phyloP scores from a whole-genome alignment of 1,140 invertebrate genomes.

The Eriocheir sinensis region DNA sequence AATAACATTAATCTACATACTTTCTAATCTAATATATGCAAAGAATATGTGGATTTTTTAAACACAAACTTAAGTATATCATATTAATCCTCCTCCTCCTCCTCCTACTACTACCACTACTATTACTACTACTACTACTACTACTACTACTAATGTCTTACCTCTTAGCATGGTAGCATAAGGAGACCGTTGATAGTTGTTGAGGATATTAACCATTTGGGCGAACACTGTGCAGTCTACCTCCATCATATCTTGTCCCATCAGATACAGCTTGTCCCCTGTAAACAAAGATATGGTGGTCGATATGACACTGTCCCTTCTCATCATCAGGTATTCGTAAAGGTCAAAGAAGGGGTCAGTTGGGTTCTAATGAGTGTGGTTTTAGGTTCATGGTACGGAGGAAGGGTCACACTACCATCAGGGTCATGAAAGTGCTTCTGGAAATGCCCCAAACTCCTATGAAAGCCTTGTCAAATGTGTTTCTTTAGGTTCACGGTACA shows the following conservation, averaged over 20 bases:
- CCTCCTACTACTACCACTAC: not conserved
- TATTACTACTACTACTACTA: not conserved
- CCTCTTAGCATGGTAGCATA: slow-evolving; percentile 42
- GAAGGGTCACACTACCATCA: no score
- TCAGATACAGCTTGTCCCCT: slow-evolving; percentile 48
- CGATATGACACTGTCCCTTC: not conserved
- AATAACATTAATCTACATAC: not conserved
- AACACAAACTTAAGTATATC: no score
- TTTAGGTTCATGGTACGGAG: no score
- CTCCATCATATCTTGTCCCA: slow-evolving; percentile 15
- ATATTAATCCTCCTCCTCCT: no score
- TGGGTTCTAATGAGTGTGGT: no score
- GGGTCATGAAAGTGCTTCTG: no score
- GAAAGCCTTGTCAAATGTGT: no score
- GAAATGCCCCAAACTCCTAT: no score
- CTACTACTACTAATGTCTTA: not conserved
- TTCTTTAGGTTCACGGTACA: no score
- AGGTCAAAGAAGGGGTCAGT: no score
- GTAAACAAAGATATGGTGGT: not conserved
- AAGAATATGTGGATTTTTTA: no score
- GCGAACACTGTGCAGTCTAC: slow-evolving; percentile 58
- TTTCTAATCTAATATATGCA: not conserved
- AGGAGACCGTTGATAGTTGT: slow-evolving; percentile 58
- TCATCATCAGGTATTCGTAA: no score
- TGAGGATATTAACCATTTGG: slow-evolving; percentile 47